phyloP scores from a whole-genome alignment of 2,888 invertebrate species.

The Xestia sexstrigata region DNA sequence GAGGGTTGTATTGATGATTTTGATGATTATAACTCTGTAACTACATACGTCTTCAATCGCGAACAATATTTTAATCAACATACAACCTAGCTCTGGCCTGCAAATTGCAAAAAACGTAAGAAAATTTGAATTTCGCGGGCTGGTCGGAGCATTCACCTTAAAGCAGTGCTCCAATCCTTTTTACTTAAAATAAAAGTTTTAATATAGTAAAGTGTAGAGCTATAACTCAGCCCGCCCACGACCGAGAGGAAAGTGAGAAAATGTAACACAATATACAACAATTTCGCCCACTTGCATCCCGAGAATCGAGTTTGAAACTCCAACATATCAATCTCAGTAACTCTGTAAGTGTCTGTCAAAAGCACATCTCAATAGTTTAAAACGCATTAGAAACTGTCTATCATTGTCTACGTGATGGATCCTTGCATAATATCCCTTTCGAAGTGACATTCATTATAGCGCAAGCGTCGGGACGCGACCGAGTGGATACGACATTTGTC shows the following conservation, averaged over 20 bases:
- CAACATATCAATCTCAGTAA: conserved; percentile 59
- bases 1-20: too few species aligned
- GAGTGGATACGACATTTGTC: conserved; percentile 78
- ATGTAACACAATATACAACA: conserved; percentile 11
- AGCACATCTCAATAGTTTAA: conserved; percentile 69
- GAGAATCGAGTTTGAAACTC: conserved; percentile 28
- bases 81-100: too few species aligned
- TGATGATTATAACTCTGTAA: too few species aligned
- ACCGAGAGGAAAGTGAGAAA: conserved; percentile 6
- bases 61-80: too few species aligned
- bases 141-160: too few species aligned
- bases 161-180: not conserved
- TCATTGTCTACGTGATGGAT: conserved; percentile 71
- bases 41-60: too few species aligned
- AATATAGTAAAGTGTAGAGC: conserved; percentile 8
- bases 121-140: too few species aligned
- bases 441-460: conserved; percentile 78
- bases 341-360: conserved; percentile 46
- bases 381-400: conserved; percentile 71
- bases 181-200: conserved; percentile 26
- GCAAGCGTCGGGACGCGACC: conserved; percentile 62
- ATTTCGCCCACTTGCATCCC: conserved; percentile 20
- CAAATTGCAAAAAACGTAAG: too few species aligned
- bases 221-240: conserved; percentile 8
- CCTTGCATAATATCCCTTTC: conserved; percentile 78